Evolutionary conservation across 1,140 invertebrate species (phyloP).

Genomic region (Lucilia sericata): DNA sequence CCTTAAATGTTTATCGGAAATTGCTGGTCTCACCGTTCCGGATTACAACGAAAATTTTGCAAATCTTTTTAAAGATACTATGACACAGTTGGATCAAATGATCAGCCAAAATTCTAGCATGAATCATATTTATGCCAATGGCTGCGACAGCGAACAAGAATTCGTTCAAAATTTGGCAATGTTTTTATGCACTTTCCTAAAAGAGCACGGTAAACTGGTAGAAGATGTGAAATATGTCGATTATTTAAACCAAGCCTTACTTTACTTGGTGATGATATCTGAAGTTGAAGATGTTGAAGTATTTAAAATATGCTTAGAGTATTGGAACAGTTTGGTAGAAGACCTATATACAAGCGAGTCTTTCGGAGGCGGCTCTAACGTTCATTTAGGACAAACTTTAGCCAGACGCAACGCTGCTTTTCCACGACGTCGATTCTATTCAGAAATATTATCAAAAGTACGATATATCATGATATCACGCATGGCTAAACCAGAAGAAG

Average conservation of each 20-base stretch:
- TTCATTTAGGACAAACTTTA: constrained; percentile 65
- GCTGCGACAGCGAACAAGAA: constrained; percentile 96
- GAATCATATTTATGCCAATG: constrained; percentile 90
- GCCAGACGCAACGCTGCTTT: constrained; percentile 64
- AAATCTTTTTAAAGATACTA: constrained; percentile 88
- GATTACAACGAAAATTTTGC: constrained; percentile 95
- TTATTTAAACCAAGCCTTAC: constrained; percentile 83
- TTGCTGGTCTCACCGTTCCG: constrained; percentile 87
- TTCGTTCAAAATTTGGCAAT: constrained; percentile 99
- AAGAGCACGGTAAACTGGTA: constrained; percentile 92
- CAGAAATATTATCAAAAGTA: constrained; percentile 87
- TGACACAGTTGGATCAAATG: constrained; percentile 92
- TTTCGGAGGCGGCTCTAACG: constrained; percentile 59
- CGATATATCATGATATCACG: constrained; percentile 99
- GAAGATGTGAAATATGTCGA: constrained; percentile 83
- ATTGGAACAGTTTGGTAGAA: constrained; percentile 94
- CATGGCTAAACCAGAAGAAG: constrained; percentile 99
- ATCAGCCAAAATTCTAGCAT: constrained; percentile 92
- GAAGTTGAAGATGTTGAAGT: constrained; percentile 99
- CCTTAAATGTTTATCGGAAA: constrained; percentile 98
- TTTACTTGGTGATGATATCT: constrained; percentile 96
- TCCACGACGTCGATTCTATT: constrained; percentile 79
- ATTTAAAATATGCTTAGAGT: constrained; percentile 99
- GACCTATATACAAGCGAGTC: constrained; percentile 90
- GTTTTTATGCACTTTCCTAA: constrained; percentile 96